Evolutionary conservation across 1,140 invertebrate species (phyloP).

Genomic region (Laupala kohalensis): DNA sequence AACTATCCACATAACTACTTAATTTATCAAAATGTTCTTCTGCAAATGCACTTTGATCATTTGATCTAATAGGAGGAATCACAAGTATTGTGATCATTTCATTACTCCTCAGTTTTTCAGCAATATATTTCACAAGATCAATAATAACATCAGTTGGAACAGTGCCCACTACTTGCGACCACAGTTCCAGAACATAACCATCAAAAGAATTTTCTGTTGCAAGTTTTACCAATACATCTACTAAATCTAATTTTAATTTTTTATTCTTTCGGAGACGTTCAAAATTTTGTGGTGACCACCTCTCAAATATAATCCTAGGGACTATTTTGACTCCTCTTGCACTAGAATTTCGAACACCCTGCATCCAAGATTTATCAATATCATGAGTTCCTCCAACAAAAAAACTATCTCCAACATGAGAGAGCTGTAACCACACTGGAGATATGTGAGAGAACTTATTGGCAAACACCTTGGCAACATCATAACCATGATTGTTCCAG

Average conservation of each 20-base stretch:
- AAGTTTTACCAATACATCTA: constrained; percentile 41
- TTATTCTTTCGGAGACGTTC: constrained; percentile 44
- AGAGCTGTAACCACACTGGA: constrained; percentile 87
- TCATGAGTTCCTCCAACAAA: constrained; percentile 58
- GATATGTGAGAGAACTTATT: constrained; percentile 83
- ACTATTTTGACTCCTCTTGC: constrained; percentile 42
- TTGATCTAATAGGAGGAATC: constrained; percentile 61
- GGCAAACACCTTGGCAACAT: constrained; percentile 79
- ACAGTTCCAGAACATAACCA: constrained; percentile 79
- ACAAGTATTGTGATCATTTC: constrained; percentile 62
- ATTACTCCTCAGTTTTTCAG: constrained; percentile 32
- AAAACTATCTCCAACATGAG: constrained; percentile 43
- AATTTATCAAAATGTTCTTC: constrained; percentile 64
- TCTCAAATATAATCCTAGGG: constrained; percentile 75
- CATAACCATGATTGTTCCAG: constrained; percentile 94
- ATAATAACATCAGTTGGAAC: constrained; percentile 47
- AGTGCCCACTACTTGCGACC: constrained; percentile 62
- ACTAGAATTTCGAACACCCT: constrained; percentile 39
- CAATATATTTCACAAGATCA: constrained; percentile 40
- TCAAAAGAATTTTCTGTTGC: constrained; percentile 56
- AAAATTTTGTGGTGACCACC: constrained; percentile 59
- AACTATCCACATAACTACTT: constrained; percentile 60
- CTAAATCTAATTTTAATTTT: constrained; percentile 40
- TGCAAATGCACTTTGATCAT: constrained; percentile 52
- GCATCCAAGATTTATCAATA: constrained; percentile 72